These are phyloP conservation scores for Hypercompe scribonia DNA, from an alignment of 2,888 invertebrate genomes.

Conservation along the genomic window DNA sequence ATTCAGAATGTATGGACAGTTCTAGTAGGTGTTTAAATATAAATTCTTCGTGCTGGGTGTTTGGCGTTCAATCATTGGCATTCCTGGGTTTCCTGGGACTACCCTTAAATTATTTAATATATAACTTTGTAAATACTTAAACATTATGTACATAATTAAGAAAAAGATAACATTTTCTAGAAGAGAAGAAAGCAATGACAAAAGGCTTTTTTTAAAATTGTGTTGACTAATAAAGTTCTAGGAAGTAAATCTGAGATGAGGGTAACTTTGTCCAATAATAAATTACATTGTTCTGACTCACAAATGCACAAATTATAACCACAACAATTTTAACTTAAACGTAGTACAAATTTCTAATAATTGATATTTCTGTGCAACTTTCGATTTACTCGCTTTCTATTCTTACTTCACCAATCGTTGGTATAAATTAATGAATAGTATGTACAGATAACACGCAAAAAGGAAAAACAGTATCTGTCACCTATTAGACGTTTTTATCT, in stretches of 20 bases:
- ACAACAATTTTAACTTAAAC: not conserved
- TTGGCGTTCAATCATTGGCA: conserved; percentile 27
- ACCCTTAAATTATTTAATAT: not conserved
- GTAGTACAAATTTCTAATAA: not conserved
- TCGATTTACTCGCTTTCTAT: not conserved
- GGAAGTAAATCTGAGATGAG: too few relatives aligned
- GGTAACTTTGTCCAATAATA: too few relatives aligned
- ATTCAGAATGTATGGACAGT: conserved; percentile 22
- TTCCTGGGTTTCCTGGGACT: conserved; percentile 28
- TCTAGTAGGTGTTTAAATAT: conserved; percentile 35
- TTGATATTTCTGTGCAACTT: not conserved
- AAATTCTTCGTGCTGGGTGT: conserved; percentile 40
- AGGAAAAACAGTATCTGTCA: not conserved
- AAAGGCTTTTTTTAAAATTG: too few relatives aligned
- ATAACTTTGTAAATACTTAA: not conserved
- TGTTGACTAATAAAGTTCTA: too few relatives aligned
- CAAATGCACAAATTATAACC: not conserved
- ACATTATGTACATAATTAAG: too few relatives aligned
- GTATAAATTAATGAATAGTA: not conserved
- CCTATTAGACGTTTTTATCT: conserved; percentile 51
- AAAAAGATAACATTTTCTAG: too few relatives aligned
- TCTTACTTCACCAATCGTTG: not conserved
- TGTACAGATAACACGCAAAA: not conserved
- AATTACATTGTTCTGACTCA: not conserved
- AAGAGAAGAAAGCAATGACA: too few relatives aligned